Base-by-base conservation (phyloP, 2,888 invertebrate species). In the Hedychridium roseum region DNA sequence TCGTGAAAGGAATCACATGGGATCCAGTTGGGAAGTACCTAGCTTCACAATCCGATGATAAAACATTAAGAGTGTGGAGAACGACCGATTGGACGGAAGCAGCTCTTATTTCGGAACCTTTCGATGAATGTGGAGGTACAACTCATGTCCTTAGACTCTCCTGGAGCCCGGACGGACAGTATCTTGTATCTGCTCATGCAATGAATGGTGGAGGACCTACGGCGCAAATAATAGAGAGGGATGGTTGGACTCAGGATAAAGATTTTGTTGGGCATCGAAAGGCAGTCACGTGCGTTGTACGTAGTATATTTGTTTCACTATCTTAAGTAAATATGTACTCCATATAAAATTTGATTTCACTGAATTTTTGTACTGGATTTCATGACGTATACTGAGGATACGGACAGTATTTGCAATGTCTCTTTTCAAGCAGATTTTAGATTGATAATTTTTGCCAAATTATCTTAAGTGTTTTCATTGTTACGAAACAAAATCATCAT, bases 191-290 rank as follows among this genome's bases (percentile, higher is more conserved):
- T 0, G 97, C 99, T 1, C 97, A 98, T 82, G 97, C 98, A 0
- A 97, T 97, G 93, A 99, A 99, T 79, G 96, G 97, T 40, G 93
- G 94, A 6, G 97, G 97, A 0, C 97, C 98, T 0, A 97, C 97
- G 0, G 97, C 98, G 1, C 95, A 96, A 80, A 96, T 99, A 60
- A 92, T 99, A 34, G 92, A 93, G 78, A 82, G 98, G 7, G 92
- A 93, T 71, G 93, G 92, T 4, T 99, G 97, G 97, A 88, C 90
- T 49, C 90, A 91, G 60, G 93, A 94, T 71, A 92, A 94, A 77
- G 98, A 99, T 83, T 96, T 97, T 80, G 98, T 98, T 9, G 99
- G 99, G 0, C 98, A 98, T 78, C 84, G 97, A 50, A 97, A 97
- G 82, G 97, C 97, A 12, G 92, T 98, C 28, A 96, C 97, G 2